phyloP scores from a whole-genome alignment of 2,113 vertebrate genomes.

The Lophura nycthemera region DNA sequence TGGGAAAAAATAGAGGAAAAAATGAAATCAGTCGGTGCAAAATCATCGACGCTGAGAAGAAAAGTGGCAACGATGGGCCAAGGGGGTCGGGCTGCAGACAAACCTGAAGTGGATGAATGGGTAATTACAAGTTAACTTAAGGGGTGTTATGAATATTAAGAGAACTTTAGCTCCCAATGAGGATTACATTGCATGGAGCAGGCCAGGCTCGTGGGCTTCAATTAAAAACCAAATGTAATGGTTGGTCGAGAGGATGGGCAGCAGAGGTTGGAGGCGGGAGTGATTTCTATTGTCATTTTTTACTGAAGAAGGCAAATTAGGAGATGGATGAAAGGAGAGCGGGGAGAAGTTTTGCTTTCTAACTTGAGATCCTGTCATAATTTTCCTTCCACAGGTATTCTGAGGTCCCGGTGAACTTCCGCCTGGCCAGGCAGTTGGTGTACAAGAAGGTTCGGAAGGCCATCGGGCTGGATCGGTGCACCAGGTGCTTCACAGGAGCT shows the following conservation, averaged over 20 bases:
- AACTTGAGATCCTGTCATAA: accelerated
- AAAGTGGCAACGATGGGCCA: constrained; percentile 90
- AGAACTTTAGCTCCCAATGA: not conserved
- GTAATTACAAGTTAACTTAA: constrained; percentile 65
- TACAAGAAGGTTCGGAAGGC: constrained; percentile 87
- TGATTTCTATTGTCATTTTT: not conserved
- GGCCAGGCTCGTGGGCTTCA: accelerated
- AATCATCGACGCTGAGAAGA: constrained; percentile 80
- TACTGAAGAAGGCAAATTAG: accelerated
- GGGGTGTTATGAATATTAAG: accelerated
- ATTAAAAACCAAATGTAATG: accelerated
- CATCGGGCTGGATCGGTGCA: constrained; percentile 89
- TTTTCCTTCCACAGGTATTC: not conserved
- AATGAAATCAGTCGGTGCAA: constrained; percentile 83
- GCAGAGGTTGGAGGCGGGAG: not conserved
- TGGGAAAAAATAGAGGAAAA: constrained; percentile 98
- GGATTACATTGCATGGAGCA: accelerated
- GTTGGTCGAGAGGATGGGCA: not conserved
- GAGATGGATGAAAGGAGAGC: not conserved
- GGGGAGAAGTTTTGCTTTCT: accelerated
- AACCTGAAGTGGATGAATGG: constrained; percentile 85
- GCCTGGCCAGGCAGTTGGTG: constrained; percentile 85
- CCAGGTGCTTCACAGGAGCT: constrained; percentile 84
- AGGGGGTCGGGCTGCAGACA: constrained; percentile 83
- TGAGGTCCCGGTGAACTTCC: constrained; percentile 79